These are phyloP conservation scores for Rhagophthalmus giganteus DNA, from an alignment of 2,888 invertebrate species.

Conservation along the genomic window DNA sequence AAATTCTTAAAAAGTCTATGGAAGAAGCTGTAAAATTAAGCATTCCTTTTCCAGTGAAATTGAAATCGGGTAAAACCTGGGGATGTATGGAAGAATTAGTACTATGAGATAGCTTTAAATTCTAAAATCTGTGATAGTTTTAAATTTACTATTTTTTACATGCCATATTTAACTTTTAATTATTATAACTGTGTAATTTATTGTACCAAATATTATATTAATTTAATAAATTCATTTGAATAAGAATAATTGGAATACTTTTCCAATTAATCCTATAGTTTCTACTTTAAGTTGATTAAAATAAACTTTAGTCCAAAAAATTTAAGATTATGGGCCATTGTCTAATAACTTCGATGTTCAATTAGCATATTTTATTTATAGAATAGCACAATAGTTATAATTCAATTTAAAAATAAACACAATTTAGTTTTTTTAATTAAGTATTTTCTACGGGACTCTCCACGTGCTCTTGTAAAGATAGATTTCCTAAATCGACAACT, in stretches of 20 bases:
- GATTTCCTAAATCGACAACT: conserved; percentile 2
- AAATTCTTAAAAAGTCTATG: conserved; percentile 76
- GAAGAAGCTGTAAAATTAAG: conserved; percentile 72
- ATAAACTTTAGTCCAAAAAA: background rate
- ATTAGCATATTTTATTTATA: no score
- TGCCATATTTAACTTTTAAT: background rate
- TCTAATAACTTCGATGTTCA: background rate
- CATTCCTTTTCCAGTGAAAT: conserved; percentile 86
- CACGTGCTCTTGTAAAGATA: conserved; percentile 1
- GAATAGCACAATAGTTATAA: background rate
- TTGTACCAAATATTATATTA: no score
- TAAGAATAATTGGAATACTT: no score
- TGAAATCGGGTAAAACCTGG: conserved; percentile 83
- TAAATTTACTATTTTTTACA: background rate
- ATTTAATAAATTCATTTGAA: no score
- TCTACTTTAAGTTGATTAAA: no score
- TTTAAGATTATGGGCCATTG: background rate
- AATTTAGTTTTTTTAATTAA: background rate
- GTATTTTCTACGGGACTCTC: conserved; percentile 2
- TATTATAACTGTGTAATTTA: background rate
- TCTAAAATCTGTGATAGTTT: conserved; percentile 8
- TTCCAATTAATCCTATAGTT: no score
- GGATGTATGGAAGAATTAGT: conserved; percentile 60
- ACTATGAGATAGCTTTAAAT: background rate
- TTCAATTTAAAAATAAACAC: background rate